phyloP scores from a whole-genome alignment of 2,797 vertebrate genomes.

The Cetoscarus ocellatus region DNA sequence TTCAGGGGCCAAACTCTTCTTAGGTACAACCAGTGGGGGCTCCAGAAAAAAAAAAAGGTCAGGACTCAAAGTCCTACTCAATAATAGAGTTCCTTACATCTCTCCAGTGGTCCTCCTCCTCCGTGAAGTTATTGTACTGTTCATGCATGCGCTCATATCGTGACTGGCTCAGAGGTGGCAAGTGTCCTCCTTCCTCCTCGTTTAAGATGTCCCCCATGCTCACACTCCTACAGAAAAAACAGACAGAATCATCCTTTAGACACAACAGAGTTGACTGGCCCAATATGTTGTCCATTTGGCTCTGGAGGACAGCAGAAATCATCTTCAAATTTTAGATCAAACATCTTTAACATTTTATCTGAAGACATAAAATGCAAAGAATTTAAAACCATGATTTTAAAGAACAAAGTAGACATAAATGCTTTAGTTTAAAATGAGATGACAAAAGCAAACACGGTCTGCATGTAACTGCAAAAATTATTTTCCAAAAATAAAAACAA shows the following conservation, averaged over 20 bases:
- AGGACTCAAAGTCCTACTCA: no score
- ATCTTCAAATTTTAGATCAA: background rate
- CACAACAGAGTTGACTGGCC: background rate
- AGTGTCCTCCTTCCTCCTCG: slow-evolving; percentile 88
- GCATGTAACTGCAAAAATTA: background rate
- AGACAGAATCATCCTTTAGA: slow-evolving; percentile 8
- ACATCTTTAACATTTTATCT: background rate
- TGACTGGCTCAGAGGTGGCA: slow-evolving; percentile 89
- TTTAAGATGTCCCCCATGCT: slow-evolving; percentile 95
- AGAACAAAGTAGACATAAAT: background rate
- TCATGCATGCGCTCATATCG: slow-evolving; percentile 92
- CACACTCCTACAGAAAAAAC: slow-evolving; percentile 85
- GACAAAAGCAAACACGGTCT: background rate
- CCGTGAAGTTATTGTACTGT: slow-evolving; percentile 88
- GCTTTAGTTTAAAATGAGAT: background rate
- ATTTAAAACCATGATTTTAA: background rate
- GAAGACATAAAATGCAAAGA: background rate
- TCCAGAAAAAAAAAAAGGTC: no score
- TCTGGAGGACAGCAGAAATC: slow-evolving; percentile 9
- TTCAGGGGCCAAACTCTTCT: no score
- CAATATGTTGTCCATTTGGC: background rate
- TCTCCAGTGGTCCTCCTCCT: slow-evolving; percentile 97
- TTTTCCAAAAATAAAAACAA: slow-evolving; percentile 1
- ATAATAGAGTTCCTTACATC: slow-evolving; percentile 85
- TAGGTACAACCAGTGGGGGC: no score